phyloP scores from a whole-genome alignment of 2,888 invertebrate species.

The Cataglyphis altisquamis region DNA sequence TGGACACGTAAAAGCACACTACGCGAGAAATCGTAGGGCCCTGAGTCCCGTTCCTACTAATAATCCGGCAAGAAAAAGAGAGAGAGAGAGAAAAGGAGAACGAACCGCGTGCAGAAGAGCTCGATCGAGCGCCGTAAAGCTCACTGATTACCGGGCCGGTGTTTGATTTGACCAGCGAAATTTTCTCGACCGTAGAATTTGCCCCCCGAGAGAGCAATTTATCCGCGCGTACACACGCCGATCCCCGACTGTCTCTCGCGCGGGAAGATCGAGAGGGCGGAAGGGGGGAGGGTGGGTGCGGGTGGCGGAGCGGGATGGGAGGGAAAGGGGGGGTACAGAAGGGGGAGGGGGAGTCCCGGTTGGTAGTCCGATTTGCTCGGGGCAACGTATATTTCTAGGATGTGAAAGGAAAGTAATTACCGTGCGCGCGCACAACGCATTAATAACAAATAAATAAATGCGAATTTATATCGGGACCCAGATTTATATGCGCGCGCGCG shows the following conservation, averaged over 20 bases:
- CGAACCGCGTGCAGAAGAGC: neutral
- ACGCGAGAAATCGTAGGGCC: constrained; percentile 45
- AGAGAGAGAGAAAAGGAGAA: neutral
- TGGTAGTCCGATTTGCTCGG: constrained; percentile 35
- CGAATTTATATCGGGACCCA: constrained; percentile 12
- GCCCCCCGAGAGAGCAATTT: constrained; percentile 49
- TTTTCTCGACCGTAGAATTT: constrained; percentile 56
- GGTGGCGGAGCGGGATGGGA: too few species aligned
- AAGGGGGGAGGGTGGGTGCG: neutral
- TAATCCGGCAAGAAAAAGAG: neutral
- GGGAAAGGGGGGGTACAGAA: too few species aligned
- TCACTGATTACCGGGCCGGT: constrained; percentile 53
- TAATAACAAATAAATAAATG: constrained; percentile 45
- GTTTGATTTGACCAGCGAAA: constrained; percentile 54
- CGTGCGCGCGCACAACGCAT: constrained; percentile 23
- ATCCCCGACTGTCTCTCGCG: constrained; percentile 42
- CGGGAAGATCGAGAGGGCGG: constrained; percentile 25
- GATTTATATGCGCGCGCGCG: neutral
- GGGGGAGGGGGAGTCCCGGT: neutral
- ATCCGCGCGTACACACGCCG: constrained; percentile 41
- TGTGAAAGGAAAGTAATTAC: constrained; percentile 53
- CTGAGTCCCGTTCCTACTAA: constrained; percentile 39
- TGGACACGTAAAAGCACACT: constrained; percentile 43
- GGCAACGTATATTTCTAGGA: constrained; percentile 52
- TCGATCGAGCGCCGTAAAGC: constrained; percentile 48